Base-by-base conservation (phyloP, 2,113 vertebrate species). In the Cottus gobio region DNA sequence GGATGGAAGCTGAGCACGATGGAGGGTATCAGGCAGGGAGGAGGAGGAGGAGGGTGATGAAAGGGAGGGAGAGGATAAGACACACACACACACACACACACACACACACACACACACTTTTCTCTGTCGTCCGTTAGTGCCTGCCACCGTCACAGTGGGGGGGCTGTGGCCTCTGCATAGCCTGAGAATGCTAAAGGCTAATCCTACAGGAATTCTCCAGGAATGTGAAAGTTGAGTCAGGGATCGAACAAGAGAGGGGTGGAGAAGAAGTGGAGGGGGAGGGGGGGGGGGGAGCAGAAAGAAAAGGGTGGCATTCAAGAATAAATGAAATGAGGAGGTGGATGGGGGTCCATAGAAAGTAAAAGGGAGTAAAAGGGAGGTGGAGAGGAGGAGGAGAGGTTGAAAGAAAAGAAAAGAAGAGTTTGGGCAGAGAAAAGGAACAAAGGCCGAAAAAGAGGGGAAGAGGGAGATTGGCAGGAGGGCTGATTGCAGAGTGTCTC, bases 171-270 rank as follows among this genome's bases (percentile, higher is more conserved):
- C 90, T 90, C 87, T 90, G 79, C 84, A 81, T 87, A 91, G 90
- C 91, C 90, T 91, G 90, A 87, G 89, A 92, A 92, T 93, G 87
- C 88, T 90, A 87, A 89, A 87, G 91, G 88, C 87, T 94, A 94
- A 94, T 94, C 92, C 92, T 90, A 65, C 86, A 89, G 91, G 92
- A 93, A 94, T 93, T 90, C 83, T 87, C 7, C 86, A 83, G 91
- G 92, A 93, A 93, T 92, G 92, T 93, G 90, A 93, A 92, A 93
- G 92, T 93, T 91, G 91, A 94, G 92, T 93, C 92, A 94, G 92
- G 92, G 91, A 93, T 93, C 80, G 89, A 92, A 91, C 87, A 90
- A 90, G 89, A 91, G 90, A 90, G 79, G 81, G 85, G 80, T 77
- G 85, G 84, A 85, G 80, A 82, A 87, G 72, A 75, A 50, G 77